phyloP scores from a whole-genome alignment of 2,797 vertebrate species.

The Tenualosa ilisha region DNA sequence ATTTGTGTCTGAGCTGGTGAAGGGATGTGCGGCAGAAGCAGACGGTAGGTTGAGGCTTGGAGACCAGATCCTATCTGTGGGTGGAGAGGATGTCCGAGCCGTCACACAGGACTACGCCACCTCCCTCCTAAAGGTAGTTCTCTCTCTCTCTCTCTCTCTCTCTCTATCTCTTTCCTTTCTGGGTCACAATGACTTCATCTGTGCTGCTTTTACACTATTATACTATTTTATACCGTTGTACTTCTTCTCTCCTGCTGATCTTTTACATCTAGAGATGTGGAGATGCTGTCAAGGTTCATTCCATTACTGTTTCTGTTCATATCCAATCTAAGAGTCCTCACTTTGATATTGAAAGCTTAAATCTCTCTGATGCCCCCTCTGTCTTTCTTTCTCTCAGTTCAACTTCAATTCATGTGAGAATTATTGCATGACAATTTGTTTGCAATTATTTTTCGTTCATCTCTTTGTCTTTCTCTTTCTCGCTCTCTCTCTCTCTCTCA shows the following conservation, averaged over 20 bases:
- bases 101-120: conserved; percentile 86
- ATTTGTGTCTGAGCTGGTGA: conserved; percentile 93
- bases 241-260: not conserved
- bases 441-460: no score
- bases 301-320: not conserved
- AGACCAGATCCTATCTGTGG: conserved; percentile 92
- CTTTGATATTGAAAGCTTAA: not conserved
- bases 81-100: conserved; percentile 87
- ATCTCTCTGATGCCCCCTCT: not conserved
- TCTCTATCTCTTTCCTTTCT: no score
- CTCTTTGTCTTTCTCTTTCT: not conserved
- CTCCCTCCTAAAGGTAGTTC: conserved; percentile 84
- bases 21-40: conserved; percentile 84
- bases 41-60: conserved; percentile 89
- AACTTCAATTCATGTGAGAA: no score
- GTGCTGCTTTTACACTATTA: no score
- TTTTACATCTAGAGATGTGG: not conserved
- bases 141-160: not conserved
- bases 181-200: no score
- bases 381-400: not conserved
- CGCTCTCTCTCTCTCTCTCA: not conserved
- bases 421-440: no score
- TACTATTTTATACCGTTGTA: no score
- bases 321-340: not conserved
- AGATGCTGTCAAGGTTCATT: not conserved